Percentiles rank a stretch among this genome's conserved stretches.
These are phyloP conservation scores for Synanthedon tipuliformis DNA, from an alignment of 2,888 invertebrate genomes.

Conservation along the genomic window DNA sequence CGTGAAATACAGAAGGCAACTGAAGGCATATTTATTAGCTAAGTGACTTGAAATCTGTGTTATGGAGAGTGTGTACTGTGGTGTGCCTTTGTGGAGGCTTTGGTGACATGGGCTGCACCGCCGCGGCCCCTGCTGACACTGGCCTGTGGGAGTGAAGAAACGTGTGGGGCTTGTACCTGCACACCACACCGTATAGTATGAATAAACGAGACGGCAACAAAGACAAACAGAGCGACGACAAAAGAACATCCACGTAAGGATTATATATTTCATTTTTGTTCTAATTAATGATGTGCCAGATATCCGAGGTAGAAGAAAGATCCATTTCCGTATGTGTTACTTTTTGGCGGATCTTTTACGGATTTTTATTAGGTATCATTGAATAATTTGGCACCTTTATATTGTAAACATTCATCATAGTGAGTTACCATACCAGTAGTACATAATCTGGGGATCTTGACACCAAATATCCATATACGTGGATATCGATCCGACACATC, in stretches of 20 bases:
- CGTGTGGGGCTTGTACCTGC: conserved; percentile 61
- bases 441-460: too few species aligned
- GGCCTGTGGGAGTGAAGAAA: conserved; percentile 60
- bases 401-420: too few species aligned
- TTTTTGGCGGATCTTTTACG: neutral
- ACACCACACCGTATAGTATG: conserved; percentile 60
- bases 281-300: neutral
- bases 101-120: conserved; percentile 63
- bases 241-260: conserved; percentile 64
- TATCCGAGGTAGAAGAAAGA: neutral
- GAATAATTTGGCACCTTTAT: too few species aligned
- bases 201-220: conserved; percentile 65
- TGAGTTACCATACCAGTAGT: too few species aligned
- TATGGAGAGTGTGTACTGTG: conserved; percentile 41
- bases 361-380: neutral
- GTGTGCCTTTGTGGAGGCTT: conserved; percentile 35
- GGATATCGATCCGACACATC: too few species aligned
- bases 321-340: too few species aligned
- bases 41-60: conserved; percentile 28
- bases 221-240: conserved; percentile 66
- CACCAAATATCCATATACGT: too few species aligned
- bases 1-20: conserved; percentile 30
- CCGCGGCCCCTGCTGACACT: conserved; percentile 46
- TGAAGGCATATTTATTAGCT: conserved; percentile 43
- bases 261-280: neutral